Evolutionary conservation across 1,140 invertebrate species (phyloP), one percentile per base, ranked within the genome.

Genomic region (Drosophila busckii): DNA sequence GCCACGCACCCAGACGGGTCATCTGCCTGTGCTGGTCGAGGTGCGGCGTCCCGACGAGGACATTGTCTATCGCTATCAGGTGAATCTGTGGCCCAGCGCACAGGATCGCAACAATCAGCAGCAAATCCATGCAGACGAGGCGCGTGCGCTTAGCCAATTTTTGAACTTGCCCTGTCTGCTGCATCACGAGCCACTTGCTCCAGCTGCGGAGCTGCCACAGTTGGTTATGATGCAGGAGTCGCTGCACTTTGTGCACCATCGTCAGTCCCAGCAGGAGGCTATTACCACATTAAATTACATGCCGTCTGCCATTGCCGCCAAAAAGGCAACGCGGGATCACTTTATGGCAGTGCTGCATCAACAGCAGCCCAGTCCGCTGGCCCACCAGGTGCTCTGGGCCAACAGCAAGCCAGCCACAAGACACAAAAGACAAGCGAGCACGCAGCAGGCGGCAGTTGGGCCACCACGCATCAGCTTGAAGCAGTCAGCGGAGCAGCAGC

Each of bases 11-110:
- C 59, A 19, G 0, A 20, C 49, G 3, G 73, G 75, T 4, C 31
- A 73, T 23, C 19, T 80, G 17, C 65, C 76, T 0, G 53, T 80
- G 16, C 12, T 80, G 9, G 75, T 80, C 34, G 75, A 80, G 52
- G 26, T 80, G 25, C 70, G 70, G 3, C 41, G 64, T 8, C 3
- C 28, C 1, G 75, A 59, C 9, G 52, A 80, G 6, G 0, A 54
- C 9, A 32, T 25, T 3, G 16, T 73, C 4, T 35, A 69, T 28
- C 60, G 52, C 29, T 82, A 82, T 12, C 75, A 80, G 19, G 69
- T 80, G 8, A 69, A 82, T 4, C 13, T 80, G 9, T 38, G 59
- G 4, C 8, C 62, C 6, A 19, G n/a, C 17, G 25, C 23, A 2
- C 3, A 16, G 3, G 40, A 44, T 0, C 16, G n/a, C 1, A 37